Conservation (phyloP, 2,797 vertebrate genomes). For the Acrossocheilus fasciatus region DNA sequence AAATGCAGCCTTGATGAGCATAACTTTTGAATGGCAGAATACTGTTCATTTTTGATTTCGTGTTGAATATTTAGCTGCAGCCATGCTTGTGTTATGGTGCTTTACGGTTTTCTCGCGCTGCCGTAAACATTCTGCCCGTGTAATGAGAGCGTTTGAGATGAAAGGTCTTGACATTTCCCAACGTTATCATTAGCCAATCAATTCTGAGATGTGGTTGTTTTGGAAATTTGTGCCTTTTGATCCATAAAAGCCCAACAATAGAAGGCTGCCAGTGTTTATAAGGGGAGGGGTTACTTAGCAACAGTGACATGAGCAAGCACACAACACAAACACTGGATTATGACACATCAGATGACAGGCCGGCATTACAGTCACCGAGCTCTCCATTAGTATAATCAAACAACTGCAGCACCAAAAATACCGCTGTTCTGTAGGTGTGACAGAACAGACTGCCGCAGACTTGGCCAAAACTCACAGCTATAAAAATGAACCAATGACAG, state of each 20-base stretch:
- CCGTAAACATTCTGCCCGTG: not conserved
- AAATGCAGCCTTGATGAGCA: not conserved
- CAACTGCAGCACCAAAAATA: not conserved
- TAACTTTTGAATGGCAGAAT: not conserved
- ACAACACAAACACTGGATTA: slow-evolving; percentile 23
- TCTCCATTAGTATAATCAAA: slow-evolving; percentile 11
- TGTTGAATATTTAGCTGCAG: not conserved
- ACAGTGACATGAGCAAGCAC: slow-evolving; percentile 20
- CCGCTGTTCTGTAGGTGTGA: slow-evolving; percentile 3
- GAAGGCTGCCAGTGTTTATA: slow-evolving; percentile 7
- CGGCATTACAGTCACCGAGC: slow-evolving; percentile 46
- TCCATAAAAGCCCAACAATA: slow-evolving; percentile 34
- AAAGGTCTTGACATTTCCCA: slow-evolving; percentile 34
- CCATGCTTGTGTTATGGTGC: not conserved
- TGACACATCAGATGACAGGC: slow-evolving; percentile 36
- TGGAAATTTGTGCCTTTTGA: slow-evolving; percentile 30
- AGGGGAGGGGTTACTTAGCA: slow-evolving; percentile 38
- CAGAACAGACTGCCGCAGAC: not conserved
- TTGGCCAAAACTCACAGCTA: not conserved
- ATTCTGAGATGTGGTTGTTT: slow-evolving; percentile 21
- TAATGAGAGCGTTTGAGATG: slow-evolving; percentile 9
- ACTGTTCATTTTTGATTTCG: not conserved
- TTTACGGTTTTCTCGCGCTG: not conserved
- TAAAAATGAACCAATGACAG: not conserved
- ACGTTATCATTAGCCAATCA: slow-evolving; percentile 42